A percentile compares a stretch with the other conserved stretches of the same genome.
Conservation (phyloP, 2,113 vertebrate species). For the Eptesicus fuscus region DNA sequence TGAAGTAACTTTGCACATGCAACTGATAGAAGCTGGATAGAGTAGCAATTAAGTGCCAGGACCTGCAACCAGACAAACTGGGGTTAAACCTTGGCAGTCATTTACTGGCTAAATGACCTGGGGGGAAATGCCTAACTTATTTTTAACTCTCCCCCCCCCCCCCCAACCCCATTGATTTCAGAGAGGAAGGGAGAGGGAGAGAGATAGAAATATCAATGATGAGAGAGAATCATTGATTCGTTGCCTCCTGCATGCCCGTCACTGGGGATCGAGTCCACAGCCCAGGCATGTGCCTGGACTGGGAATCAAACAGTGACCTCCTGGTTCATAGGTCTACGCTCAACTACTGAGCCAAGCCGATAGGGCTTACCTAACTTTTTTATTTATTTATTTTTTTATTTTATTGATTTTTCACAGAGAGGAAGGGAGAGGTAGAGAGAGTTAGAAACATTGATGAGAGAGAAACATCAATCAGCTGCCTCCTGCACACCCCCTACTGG, state of each 20-base stretch:
- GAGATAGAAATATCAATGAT: background rate
- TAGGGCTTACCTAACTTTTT: too few species aligned
- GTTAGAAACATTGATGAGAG: too few species aligned
- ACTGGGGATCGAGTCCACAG: too few species aligned
- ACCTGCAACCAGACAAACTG: background rate
- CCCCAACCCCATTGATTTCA: background rate
- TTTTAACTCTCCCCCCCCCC: too few species aligned
- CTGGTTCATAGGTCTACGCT: background rate
- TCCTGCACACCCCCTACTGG: too few species aligned
- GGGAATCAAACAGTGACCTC: too few species aligned
- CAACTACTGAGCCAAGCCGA: background rate
- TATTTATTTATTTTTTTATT: too few species aligned
- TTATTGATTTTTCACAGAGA: too few species aligned
- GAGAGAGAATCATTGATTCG: background rate
- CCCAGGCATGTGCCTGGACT: background rate
- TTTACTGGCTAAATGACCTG: background rate
- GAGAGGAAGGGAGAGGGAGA: background rate
- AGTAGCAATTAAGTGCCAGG: background rate
- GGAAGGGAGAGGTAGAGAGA: too few species aligned
- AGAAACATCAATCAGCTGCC: too few species aligned
- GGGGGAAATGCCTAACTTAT: background rate
- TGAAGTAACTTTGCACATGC: background rate
- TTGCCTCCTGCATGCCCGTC: background rate
- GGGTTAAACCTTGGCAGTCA: background rate
- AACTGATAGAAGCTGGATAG: background rate